Conservation (phyloP, 2,888 invertebrate genomes). For the Holacanthella duospinosa region DNA sequence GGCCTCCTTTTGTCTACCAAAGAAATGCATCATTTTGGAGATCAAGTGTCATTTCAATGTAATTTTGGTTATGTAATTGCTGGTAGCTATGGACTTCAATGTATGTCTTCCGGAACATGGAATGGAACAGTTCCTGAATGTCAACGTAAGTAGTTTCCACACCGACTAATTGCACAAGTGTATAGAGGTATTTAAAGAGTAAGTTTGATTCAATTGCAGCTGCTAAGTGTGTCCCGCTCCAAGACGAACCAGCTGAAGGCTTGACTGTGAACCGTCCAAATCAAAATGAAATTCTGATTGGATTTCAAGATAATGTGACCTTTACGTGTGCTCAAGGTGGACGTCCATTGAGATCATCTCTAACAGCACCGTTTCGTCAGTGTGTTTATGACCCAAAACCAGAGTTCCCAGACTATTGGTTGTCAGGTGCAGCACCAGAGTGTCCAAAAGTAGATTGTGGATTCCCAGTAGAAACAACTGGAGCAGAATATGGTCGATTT, state of each 20-base stretch:
- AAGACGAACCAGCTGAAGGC: conserved; percentile 80
- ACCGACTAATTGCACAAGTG: not conserved
- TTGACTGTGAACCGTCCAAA: conserved; percentile 65
- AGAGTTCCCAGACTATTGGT: conserved; percentile 76
- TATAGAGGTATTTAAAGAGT: conserved; percentile 4
- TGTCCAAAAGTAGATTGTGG: conserved; percentile 87
- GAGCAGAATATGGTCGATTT: conserved; percentile 83
- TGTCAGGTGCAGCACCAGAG: conserved; percentile 72
- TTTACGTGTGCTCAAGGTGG: conserved; percentile 69
- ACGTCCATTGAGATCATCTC: conserved; percentile 64
- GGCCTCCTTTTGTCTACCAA: conserved; percentile 73
- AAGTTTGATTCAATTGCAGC: conserved; percentile 47
- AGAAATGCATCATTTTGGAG: conserved; percentile 74
- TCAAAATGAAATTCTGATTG: conserved; percentile 70
- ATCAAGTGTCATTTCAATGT: conserved; percentile 81
- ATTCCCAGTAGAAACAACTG: conserved; percentile 78
- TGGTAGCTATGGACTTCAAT: conserved; percentile 72
- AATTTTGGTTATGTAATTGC: conserved; percentile 88
- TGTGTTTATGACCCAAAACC: conserved; percentile 92
- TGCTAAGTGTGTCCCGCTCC: conserved; percentile 79
- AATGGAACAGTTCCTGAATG: conserved; percentile 88
- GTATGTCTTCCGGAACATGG: conserved; percentile 84
- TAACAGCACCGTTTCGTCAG: conserved; percentile 76
- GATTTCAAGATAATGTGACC: conserved; percentile 82
- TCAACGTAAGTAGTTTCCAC: conserved; percentile 50